phyloP scores from a whole-genome alignment of 2,113 vertebrate genomes.

The Gopherus flavomarginatus region DNA sequence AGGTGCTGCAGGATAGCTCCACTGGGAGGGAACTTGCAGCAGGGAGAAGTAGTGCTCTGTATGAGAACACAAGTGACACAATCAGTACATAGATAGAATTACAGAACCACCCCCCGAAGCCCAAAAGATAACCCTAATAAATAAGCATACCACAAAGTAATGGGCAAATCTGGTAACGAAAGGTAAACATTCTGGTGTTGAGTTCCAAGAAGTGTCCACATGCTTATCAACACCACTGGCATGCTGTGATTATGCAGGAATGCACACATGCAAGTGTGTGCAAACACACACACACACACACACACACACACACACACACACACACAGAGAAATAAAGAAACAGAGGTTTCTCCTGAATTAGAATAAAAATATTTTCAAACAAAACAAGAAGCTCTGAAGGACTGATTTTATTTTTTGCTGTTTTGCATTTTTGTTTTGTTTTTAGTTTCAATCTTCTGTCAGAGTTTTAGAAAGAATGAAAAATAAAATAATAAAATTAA shows the following conservation, averaged over 20 bases:
- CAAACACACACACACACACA: not conserved
- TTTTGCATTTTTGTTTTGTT: not conserved
- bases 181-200: not conserved
- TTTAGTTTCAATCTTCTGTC: not conserved
- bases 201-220: not conserved
- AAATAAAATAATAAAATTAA: not conserved
- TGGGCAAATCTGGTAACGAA: too few relatives aligned
- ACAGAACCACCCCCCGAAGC: too few relatives aligned
- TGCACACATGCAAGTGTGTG: not conserved
- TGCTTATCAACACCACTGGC: not conserved
- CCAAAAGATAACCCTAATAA: too few relatives aligned
- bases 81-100: too few relatives aligned
- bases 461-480: not conserved
- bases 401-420: not conserved
- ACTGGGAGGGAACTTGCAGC: too few relatives aligned
- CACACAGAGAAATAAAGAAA: not conserved
- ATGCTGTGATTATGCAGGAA: not conserved
- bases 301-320: not conserved
- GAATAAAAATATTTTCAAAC: not conserved
- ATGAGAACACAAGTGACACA: too few relatives aligned
- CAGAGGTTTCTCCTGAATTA: not conserved
- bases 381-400: not conserved
- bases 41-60: too few relatives aligned
- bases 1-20: too few relatives aligned
- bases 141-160: too few relatives aligned